phyloP scores from a whole-genome alignment of 2,888 invertebrate species.

The Hemaris fuciformis region DNA sequence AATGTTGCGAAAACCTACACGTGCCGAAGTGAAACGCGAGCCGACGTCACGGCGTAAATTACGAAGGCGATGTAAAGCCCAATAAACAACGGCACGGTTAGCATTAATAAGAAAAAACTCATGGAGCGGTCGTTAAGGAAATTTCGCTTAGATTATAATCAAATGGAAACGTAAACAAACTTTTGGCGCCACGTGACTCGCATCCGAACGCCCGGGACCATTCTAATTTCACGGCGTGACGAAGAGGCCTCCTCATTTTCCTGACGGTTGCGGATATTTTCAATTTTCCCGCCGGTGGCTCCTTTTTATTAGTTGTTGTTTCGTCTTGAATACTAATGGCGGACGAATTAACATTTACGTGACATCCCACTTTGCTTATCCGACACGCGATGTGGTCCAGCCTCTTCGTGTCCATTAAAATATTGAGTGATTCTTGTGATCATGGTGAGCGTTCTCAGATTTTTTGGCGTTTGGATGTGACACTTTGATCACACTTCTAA shows the following conservation, averaged over 20 bases:
- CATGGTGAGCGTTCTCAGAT: neutral
- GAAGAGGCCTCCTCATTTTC: conserved; percentile 73
- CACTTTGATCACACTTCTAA: no score
- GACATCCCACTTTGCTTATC: conserved; percentile 53
- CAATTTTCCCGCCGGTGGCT: conserved; percentile 75
- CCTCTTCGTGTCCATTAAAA: neutral
- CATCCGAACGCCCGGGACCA: conserved; percentile 55
- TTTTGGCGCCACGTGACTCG: conserved; percentile 65
- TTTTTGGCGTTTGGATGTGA: no score
- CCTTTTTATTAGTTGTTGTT: conserved; percentile 79
- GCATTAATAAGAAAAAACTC: conserved; percentile 39
- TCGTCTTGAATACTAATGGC: conserved; percentile 75
- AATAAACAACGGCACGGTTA: conserved; percentile 25
- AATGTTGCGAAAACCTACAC: neutral
- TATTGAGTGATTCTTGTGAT: conserved; percentile 1
- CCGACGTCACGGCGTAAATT: neutral
- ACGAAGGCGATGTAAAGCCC: conserved; percentile 6
- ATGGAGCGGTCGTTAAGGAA: conserved; percentile 47
- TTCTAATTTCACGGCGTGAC: conserved; percentile 75
- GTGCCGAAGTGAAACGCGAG: neutral
- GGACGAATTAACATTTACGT: conserved; percentile 65
- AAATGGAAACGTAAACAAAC: conserved; percentile 75
- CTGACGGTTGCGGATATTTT: conserved; percentile 79
- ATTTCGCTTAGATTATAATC: conserved; percentile 63
- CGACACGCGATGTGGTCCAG: conserved; percentile 29